Conservation (phyloP, 2,888 invertebrate genomes). For the Yponomeuta plumbellus region DNA sequence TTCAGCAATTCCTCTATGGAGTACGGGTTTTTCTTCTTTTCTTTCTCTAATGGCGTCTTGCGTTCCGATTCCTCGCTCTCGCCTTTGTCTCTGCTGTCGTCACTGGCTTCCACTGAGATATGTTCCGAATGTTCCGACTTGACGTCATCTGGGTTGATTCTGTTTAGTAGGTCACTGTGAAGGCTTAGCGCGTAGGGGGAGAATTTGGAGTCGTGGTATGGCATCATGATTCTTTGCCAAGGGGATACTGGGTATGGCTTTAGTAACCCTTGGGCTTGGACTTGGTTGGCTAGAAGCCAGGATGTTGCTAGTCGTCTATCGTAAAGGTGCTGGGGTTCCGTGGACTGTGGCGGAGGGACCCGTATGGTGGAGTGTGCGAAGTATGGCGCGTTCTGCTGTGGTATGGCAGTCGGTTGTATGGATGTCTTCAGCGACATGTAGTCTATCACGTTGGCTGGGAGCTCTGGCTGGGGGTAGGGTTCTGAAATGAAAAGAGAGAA, state of each 20-base stretch:
- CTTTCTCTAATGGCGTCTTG: constrained; percentile 55
- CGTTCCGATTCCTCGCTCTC: constrained; percentile 59
- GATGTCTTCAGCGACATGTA: constrained; percentile 64
- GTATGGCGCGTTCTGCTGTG: constrained; percentile 54
- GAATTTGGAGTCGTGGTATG: constrained; percentile 65
- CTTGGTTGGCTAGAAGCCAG: constrained; percentile 74
- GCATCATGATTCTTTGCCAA: constrained; percentile 78
- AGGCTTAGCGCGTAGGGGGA: constrained; percentile 57
- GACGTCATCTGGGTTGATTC: constrained; percentile 58
- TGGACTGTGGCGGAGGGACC: constrained; percentile 53
- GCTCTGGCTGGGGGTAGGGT: constrained; percentile 52
- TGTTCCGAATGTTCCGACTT: constrained; percentile 65
- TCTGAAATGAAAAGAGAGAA: constrained; percentile 49
- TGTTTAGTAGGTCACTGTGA: constrained; percentile 54
- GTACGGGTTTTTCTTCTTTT: constrained; percentile 86
- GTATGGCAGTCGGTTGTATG: constrained; percentile 43
- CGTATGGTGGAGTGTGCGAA: constrained; percentile 62
- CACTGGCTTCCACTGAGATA: constrained; percentile 75
- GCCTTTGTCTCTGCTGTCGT: constrained; percentile 76
- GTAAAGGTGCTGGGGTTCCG: constrained; percentile 54
- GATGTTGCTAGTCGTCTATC: constrained; percentile 72
- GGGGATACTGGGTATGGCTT: constrained; percentile 72
- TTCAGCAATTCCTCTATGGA: constrained; percentile 91
- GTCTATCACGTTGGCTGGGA: constrained; percentile 60
- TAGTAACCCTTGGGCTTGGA: constrained; percentile 62